These are phyloP conservation scores for Hoplostethus mediterraneus DNA, from an alignment of 2,797 vertebrate genomes.

Conservation along the genomic window DNA sequence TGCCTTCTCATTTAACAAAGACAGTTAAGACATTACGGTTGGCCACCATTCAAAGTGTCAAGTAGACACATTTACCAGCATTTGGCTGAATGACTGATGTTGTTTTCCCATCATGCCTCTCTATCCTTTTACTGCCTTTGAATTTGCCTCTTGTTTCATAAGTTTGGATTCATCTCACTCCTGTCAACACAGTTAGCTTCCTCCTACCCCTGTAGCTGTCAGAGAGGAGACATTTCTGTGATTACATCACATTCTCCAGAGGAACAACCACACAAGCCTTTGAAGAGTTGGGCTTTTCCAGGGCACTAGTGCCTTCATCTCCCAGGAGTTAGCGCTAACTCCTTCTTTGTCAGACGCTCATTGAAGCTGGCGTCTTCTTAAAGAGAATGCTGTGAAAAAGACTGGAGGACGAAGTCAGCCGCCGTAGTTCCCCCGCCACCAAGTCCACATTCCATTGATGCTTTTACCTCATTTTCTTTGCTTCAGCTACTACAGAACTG, in stretches of 20 bases:
- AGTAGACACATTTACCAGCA: conserved; percentile 14
- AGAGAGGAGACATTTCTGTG: conserved; percentile 62
- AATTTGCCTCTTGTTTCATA: conserved; percentile 44
- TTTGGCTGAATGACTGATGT: conserved; percentile 24
- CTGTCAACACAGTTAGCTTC: conserved; percentile 38
- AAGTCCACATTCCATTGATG: conserved; percentile 54
- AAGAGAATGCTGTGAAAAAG: conserved; percentile 71
- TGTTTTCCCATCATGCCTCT: conserved; percentile 30
- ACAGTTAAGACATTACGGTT: background rate
- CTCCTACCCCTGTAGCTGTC: conserved; percentile 50
- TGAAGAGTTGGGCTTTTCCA: conserved; percentile 70
- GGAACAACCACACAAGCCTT: conserved; percentile 67
- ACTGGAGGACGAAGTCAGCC: conserved; percentile 46
- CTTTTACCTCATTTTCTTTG: conserved; percentile 47
- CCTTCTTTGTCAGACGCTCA: conserved; percentile 65
- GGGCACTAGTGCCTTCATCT: conserved; percentile 59
- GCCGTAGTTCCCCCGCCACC: conserved; percentile 27
- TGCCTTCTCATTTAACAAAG: conserved; percentile 1
- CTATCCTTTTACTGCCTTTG: conserved; percentile 11
- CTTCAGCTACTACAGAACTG: conserved; percentile 13
- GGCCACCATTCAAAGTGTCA: conserved; percentile 5
- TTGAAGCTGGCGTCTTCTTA: conserved; percentile 73
- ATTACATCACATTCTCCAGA: conserved; percentile 77
- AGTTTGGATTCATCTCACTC: conserved; percentile 33
- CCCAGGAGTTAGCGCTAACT: conserved; percentile 67